phyloP scores from a whole-genome alignment of 2,888 invertebrate species.

The Boloria selene region DNA sequence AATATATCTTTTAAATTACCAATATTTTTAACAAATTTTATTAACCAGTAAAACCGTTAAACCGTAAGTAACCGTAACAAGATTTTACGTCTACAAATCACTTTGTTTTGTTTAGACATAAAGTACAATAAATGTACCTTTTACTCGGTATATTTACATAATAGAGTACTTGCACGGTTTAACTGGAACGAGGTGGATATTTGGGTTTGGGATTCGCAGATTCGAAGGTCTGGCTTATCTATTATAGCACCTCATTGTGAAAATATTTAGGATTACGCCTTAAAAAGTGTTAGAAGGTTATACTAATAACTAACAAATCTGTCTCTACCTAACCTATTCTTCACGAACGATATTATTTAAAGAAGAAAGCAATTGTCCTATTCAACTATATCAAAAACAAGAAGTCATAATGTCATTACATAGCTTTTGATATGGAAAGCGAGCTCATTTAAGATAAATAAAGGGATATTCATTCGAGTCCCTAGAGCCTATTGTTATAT shows the following conservation, averaged over 20 bases:
- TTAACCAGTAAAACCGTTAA: too few relatives aligned
- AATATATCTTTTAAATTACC: too few relatives aligned
- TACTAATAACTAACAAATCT: conserved; percentile 4
- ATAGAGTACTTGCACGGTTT: conserved; percentile 13
- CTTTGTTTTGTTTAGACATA: not conserved
- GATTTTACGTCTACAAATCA: too few relatives aligned
- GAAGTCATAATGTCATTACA: not conserved
- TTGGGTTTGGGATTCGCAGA: conserved; percentile 13
- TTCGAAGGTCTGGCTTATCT: conserved; percentile 14
- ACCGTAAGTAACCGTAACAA: too few relatives aligned
- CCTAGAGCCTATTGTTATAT: not conserved
- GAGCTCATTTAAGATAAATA: conserved; percentile 3
- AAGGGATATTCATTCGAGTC: not conserved
- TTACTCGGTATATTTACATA: conserved; percentile 17
- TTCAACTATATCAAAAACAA: not conserved
- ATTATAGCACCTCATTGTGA: conserved; percentile 13
- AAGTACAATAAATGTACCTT: not conserved
- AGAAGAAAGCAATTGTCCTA: not conserved
- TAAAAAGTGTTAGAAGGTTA: conserved; percentile 10
- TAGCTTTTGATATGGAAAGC: not conserved
- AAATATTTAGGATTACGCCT: conserved; percentile 13
- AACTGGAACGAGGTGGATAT: conserved; percentile 7
- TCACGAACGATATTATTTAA: not conserved
- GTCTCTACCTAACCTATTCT: not conserved
- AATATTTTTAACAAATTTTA: too few relatives aligned